phyloP scores from a whole-genome alignment of 2,113 vertebrate species.

The Megatriorchis doriae region DNA sequence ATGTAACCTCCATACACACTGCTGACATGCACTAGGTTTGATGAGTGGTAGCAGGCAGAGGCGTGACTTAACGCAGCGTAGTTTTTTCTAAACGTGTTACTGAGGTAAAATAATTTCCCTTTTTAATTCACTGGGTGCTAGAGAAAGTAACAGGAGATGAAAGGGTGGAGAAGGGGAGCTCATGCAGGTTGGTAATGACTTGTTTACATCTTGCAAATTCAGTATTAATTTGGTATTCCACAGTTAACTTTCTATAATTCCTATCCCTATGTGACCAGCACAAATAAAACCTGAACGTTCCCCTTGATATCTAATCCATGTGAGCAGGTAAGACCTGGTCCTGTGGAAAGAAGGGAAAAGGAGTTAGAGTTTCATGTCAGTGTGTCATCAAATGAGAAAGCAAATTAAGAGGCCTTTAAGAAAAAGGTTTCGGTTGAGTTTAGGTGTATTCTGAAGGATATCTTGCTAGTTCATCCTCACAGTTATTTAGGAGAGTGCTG shows the following conservation, averaged over 20 bases:
- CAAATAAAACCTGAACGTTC: not conserved
- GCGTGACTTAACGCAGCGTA: not conserved
- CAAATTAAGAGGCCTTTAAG: not conserved
- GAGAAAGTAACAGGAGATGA: not conserved
- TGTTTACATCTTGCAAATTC: not conserved
- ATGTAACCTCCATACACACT: not conserved
- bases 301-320: not conserved
- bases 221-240: not conserved
- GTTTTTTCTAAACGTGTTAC: not conserved
- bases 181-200: not conserved
- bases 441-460: not conserved
- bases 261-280: not conserved
- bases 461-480: not conserved
- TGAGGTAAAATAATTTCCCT: not conserved
- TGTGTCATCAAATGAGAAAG: not conserved
- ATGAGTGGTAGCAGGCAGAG: not conserved
- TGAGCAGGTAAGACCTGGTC: not conserved
- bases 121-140: not conserved
- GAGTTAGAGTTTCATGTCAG: not conserved
- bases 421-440: not conserved
- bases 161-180: not conserved
- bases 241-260: not conserved
- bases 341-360: not conserved
- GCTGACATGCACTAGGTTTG: not conserved
- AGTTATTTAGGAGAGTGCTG: accelerated